Conservation (phyloP, 2,888 invertebrate species). For the Iselma pallidipennis region DNA sequence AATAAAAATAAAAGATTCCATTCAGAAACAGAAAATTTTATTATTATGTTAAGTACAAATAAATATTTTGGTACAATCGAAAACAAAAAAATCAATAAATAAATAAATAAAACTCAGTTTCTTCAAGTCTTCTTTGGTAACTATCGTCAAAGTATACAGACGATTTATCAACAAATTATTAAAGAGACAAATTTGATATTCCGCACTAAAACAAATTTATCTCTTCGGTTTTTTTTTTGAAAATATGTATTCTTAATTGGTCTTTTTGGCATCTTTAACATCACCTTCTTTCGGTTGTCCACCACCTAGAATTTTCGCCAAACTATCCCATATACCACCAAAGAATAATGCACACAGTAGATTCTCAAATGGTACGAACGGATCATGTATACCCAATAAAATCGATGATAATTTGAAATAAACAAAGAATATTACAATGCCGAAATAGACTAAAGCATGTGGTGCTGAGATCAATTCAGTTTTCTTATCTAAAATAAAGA, state of each 20-base stretch:
- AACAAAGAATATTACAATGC: conserved; percentile 95
- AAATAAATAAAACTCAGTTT: conserved; percentile 3
- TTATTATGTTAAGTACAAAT: conserved; percentile 24
- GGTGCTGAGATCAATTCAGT: conserved; percentile 95
- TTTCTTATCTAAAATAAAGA: conserved; percentile 97
- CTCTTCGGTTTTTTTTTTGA: conserved; percentile 24
- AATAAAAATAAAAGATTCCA: not conserved
- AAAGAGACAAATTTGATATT: conserved; percentile 39
- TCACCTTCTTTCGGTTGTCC: conserved; percentile 79
- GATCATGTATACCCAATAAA: conserved; percentile 96
- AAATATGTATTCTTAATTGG: no score
- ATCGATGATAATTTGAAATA: conserved; percentile 97
- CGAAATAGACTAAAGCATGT: conserved; percentile 96
- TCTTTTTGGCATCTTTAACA: conserved; percentile 80
- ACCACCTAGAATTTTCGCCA: conserved; percentile 84
- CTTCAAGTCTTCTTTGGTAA: conserved; percentile 9
- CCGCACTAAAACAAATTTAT: conserved; percentile 47
- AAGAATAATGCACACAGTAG: conserved; percentile 94
- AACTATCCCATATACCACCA: conserved; percentile 98
- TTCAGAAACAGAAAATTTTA: not conserved
- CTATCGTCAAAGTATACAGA: not conserved
- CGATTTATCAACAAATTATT: not conserved
- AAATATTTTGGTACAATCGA: conserved; percentile 32
- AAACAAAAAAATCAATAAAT: conserved; percentile 1
- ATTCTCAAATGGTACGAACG: conserved; percentile 98